Evolutionary conservation across 2,888 invertebrate genomes (phyloP).

Genomic region (Melieria picta): DNA sequence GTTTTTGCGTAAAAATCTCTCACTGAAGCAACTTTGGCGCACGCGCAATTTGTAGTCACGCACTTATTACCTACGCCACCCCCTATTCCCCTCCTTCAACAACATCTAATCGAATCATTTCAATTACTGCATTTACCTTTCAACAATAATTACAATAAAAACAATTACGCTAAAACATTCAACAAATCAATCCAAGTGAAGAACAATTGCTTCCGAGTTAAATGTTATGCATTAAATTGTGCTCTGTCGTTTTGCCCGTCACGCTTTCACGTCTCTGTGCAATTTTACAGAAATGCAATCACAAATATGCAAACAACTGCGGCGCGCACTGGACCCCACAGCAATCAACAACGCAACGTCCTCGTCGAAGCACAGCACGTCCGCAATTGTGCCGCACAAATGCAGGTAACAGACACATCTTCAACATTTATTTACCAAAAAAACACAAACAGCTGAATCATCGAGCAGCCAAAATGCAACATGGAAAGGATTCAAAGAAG

Average conservation of each 20-base stretch:
- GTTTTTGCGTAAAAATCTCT: too few species aligned
- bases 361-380: neutral
- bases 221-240: too few species aligned
- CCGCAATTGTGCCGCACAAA: neutral
- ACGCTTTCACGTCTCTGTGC: constrained; percentile 21
- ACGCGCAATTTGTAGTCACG: too few species aligned
- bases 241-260: too few species aligned
- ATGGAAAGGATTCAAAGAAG: too few species aligned
- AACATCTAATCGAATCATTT: too few species aligned
- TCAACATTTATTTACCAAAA: constrained; percentile 28
- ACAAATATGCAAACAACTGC: neutral
- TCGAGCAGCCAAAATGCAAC: neutral
- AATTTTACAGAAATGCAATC: constrained; percentile 22
- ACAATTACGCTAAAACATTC: neutral
- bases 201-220: too few species aligned
- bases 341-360: neutral
- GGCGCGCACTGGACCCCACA: neutral
- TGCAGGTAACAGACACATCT: constrained; percentile 31
- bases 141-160: too few species aligned
- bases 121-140: too few species aligned
- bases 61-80: too few species aligned
- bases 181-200: neutral
- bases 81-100: too few species aligned
- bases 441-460: constrained; percentile 18
- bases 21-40: too few species aligned